phyloP scores from a whole-genome alignment of 2,113 vertebrate genomes.

The Natator depressus region DNA sequence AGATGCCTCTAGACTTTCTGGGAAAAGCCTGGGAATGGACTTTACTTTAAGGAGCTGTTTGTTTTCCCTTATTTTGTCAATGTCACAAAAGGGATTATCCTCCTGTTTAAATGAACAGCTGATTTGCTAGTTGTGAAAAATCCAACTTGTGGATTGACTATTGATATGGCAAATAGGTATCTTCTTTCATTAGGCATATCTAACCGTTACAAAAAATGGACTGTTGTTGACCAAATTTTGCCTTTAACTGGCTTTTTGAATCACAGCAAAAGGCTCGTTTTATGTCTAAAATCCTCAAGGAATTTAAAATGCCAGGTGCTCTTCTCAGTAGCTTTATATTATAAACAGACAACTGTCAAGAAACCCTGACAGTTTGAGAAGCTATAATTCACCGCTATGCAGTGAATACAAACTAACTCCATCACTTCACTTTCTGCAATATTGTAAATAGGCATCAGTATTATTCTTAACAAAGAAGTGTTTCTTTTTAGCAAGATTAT shows the following conservation, averaged over 20 bases:
- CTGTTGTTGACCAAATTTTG: neutral
- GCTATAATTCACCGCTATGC: neutral
- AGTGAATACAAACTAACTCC: fast-evolving
- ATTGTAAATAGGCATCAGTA: neutral
- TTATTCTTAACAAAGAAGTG: neutral
- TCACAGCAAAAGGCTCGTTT: neutral
- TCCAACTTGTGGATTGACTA: neutral
- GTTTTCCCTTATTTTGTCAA: constrained; percentile 55
- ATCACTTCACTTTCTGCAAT: neutral
- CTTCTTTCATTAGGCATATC: constrained; percentile 7
- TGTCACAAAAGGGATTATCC: constrained; percentile 35
- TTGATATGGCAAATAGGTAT: neutral
- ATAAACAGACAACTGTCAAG: neutral
- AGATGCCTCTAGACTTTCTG: neutral
- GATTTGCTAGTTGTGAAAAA: constrained; percentile 35
- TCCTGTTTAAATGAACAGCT: constrained; percentile 40
- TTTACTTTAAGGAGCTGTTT: neutral
- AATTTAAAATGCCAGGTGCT: neutral
- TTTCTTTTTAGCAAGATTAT: neutral
- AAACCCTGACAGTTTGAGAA: neutral
- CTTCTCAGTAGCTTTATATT: neutral
- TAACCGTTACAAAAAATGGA: constrained; percentile 1
- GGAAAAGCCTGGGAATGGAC: neutral
- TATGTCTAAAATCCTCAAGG: neutral
- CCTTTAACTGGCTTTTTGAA: constrained; percentile 16